phyloP scores from a whole-genome alignment of 1,140 invertebrate species.

The Zeugodacus cucurbitae region DNA sequence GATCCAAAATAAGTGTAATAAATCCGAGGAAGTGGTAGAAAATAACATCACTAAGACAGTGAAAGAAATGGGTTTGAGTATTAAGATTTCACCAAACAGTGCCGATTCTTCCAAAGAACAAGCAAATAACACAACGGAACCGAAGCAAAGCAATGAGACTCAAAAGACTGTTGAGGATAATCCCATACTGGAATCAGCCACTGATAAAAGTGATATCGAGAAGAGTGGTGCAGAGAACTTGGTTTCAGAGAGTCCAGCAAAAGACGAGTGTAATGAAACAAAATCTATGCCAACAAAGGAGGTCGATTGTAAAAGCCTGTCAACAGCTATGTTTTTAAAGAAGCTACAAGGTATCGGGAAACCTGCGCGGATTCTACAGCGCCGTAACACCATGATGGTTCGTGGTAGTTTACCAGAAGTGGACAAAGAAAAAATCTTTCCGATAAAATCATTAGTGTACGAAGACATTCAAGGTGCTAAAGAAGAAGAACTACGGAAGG shows the following conservation, averaged over 20 bases:
- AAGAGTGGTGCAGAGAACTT: not conserved
- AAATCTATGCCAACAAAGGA: not conserved
- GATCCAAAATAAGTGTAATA: not conserved
- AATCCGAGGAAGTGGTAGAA: not conserved
- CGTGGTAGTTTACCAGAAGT: slow-evolving; percentile 49
- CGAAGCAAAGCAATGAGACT: not conserved
- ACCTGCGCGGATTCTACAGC: slow-evolving; percentile 45
- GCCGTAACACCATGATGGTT: slow-evolving; percentile 52
- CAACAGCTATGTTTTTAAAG: not conserved
- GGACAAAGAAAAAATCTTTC: slow-evolving; percentile 43
- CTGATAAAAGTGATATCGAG: not conserved
- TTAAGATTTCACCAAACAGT: not conserved
- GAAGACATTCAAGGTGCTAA: slow-evolving; percentile 48
- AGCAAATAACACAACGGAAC: not conserved
- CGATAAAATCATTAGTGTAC: slow-evolving; percentile 44
- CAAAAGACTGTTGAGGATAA: not conserved
- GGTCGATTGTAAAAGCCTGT: not conserved
- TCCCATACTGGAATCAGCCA: not conserved
- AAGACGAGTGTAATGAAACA: not conserved
- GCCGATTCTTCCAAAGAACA: not conserved
- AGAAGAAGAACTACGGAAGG: slow-evolving; percentile 35
- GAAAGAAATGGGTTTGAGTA: not conserved
- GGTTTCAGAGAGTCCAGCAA: not conserved
- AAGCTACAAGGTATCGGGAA: not conserved
- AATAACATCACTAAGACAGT: not conserved